Base-by-base conservation (phyloP, 2,888 invertebrate species). In the Drosophila anceps region DNA sequence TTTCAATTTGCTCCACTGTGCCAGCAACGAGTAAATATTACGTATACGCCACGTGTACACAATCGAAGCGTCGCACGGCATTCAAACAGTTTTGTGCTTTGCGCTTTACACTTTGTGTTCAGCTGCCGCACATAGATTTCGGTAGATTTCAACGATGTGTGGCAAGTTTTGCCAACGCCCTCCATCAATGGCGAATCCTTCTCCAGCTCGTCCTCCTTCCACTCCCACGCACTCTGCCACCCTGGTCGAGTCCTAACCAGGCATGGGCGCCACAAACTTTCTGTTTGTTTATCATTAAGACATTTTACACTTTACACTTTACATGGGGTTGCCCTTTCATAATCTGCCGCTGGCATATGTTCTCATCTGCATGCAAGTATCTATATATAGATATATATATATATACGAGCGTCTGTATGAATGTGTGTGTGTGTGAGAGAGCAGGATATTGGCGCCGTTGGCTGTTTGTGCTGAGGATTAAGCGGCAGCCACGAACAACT, bases 281-380 rank as follows among this genome's bases (percentile, higher is more conserved):
- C 84, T 87, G 82, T 87, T 87, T 87, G 89, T 87, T 87, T 87
- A 87, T 87, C 86, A 87, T 87, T 87, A 87, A 87, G 86, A 87
- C 85, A 84, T 87, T 86, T 86, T 87, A 80, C 87, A 76, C 66
- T 84, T 75, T 79, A 77, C 79, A 87, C 81, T 77, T 79, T 70
- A 67, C 79, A 79, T 71, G 63, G 74, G 78, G 81, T 84, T 83
- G 80, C 84, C 84, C 81, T 80, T 80, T 88, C 75, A 84, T 88
- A 88, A 88, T 88, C 85, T 83, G 73, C 86, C 64, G 65, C 59
- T 75, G 79, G 82, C 87, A 81, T 81, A 81, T 81, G 83, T 84
- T 51, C 77, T 72, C 65, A 29, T 73, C 51, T 73, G 61, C 31
- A 39, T 27, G 50, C 51, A 69, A 57, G 53, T 65, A 44, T 72